Conservation (phyloP, 2,888 invertebrate genomes). For the Yponomeuta cagnagella region DNA sequence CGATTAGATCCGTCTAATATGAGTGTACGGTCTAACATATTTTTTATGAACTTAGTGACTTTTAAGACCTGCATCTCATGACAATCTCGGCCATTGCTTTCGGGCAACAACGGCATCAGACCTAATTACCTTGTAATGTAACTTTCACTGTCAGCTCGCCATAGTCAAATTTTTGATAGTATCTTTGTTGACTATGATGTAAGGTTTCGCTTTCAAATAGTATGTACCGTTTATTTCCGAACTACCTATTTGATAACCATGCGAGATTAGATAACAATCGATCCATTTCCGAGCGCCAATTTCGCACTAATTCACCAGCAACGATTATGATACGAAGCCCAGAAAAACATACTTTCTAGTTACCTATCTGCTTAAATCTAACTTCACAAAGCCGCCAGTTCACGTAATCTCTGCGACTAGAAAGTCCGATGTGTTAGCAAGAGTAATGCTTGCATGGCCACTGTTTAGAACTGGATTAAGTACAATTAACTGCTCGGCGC, state of each 20-base stretch:
- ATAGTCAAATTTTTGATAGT: too few species aligned
- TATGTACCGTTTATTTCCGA: too few species aligned
- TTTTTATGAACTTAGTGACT: too few species aligned
- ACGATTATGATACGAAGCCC: slow-evolving; percentile 33
- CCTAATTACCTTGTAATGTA: too few species aligned
- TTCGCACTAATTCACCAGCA: slow-evolving; percentile 48
- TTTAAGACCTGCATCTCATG: too few species aligned
- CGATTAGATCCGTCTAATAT: too few species aligned
- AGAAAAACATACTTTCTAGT: slow-evolving; percentile 38
- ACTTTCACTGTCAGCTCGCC: too few species aligned
- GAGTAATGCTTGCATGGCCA: slow-evolving; percentile 15
- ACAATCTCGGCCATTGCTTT: too few species aligned
- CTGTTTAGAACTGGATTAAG: neutral
- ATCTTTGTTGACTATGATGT: neutral
- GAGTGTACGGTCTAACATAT: too few species aligned
- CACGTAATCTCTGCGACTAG: slow-evolving; percentile 55
- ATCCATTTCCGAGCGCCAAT: slow-evolving; percentile 34
- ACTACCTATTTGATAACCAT: slow-evolving; percentile 27
- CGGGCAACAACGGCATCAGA: too few species aligned
- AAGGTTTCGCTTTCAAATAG: neutral
- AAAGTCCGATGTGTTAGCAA: slow-evolving; percentile 41
- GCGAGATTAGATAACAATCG: slow-evolving; percentile 45
- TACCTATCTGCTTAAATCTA: slow-evolving; percentile 35
- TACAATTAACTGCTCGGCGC: neutral
- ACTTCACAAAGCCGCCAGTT: slow-evolving; percentile 39